Percentiles rank a stretch among this genome's conserved stretches.
phyloP scores from a whole-genome alignment of 1,140 invertebrate species.

The Onthophagus taurus region DNA sequence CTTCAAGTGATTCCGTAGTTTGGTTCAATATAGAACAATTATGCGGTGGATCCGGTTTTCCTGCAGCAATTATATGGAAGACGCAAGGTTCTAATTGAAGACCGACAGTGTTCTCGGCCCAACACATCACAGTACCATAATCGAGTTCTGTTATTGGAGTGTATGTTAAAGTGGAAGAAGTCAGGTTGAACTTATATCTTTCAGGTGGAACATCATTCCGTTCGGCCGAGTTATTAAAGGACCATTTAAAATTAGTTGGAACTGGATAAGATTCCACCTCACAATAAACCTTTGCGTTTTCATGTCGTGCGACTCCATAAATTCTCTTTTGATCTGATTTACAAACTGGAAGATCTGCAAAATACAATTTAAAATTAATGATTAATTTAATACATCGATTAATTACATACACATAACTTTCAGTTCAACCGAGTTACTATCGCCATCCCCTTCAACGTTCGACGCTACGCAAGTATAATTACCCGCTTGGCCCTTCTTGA shows the following conservation, averaged over 20 bases:
- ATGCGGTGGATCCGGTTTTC: conserved; percentile 63
- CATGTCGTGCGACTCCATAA: conserved; percentile 76
- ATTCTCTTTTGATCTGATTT: conserved; percentile 64
- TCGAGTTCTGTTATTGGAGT: conserved; percentile 68
- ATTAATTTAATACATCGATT: background rate
- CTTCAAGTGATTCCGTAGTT: conserved; percentile 61
- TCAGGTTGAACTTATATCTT: conserved; percentile 48
- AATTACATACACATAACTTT: conserved; percentile 81
- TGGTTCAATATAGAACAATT: conserved; percentile 74
- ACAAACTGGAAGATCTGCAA: conserved; percentile 78
- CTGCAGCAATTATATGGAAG: conserved; percentile 63
- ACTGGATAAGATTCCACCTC: conserved; percentile 79
- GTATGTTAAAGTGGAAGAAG: conserved; percentile 65
- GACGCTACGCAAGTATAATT: conserved; percentile 79
- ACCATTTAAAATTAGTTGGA: conserved; percentile 77
- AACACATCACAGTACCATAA: conserved; percentile 59
- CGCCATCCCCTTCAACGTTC: conserved; percentile 80
- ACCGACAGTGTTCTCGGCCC: conserved; percentile 55
- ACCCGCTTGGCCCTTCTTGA: conserved; percentile 69
- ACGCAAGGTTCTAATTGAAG: conserved; percentile 59
- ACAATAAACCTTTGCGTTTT: conserved; percentile 70
- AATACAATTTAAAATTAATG: background rate
- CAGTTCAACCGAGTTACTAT: conserved; percentile 67
- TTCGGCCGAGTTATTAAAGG: conserved; percentile 80
- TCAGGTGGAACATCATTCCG: conserved; percentile 61